These are phyloP conservation scores for Drosophila longiperda DNA, from an alignment of 2,888 invertebrate species.

Conservation along the genomic window DNA sequence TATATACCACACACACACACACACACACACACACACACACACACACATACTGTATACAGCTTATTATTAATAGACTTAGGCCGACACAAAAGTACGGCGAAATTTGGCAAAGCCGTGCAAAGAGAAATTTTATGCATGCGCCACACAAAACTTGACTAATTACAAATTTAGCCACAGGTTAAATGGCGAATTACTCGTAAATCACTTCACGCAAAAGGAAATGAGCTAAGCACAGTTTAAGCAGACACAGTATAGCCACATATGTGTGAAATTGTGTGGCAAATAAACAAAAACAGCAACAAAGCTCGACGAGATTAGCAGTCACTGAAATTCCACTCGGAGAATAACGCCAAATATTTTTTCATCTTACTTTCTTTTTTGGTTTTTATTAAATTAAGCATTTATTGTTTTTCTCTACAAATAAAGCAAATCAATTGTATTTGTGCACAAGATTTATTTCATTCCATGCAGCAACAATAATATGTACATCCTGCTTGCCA, in stretches of 20 bases:
- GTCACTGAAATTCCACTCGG: slow-evolving; percentile 35
- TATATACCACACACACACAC: slow-evolving; percentile 27
- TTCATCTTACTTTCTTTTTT: slow-evolving; percentile 4
- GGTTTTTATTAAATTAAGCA: slow-evolving; percentile 48
- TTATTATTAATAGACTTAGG: slow-evolving; percentile 63
- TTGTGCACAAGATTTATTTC: slow-evolving; percentile 63
- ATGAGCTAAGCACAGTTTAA: slow-evolving; percentile 50
- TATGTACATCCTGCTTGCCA: slow-evolving; percentile 21
- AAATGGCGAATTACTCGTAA: slow-evolving; percentile 75
- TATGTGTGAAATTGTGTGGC: slow-evolving; percentile 57
- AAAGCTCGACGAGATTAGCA: slow-evolving; percentile 49
- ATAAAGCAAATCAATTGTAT: slow-evolving; percentile 62
- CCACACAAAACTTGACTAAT: slow-evolving; percentile 73
- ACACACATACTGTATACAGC: slow-evolving; percentile 10
- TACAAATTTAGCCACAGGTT: slow-evolving; percentile 79
- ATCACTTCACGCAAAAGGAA: slow-evolving; percentile 70
- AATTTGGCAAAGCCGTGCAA: slow-evolving; percentile 39
- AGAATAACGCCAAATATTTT: not conserved
- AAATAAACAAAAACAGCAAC: slow-evolving; percentile 40
- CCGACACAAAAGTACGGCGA: slow-evolving; percentile 18
- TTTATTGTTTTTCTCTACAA: slow-evolving; percentile 42
- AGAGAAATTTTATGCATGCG: slow-evolving; percentile 62
- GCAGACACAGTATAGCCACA: slow-evolving; percentile 14
- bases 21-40: slow-evolving; percentile 9
- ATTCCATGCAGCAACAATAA: slow-evolving; percentile 51